Evolutionary conservation across 1,140 invertebrate genomes (phyloP).

Genomic region (Medauroidea extradentata): DNA sequence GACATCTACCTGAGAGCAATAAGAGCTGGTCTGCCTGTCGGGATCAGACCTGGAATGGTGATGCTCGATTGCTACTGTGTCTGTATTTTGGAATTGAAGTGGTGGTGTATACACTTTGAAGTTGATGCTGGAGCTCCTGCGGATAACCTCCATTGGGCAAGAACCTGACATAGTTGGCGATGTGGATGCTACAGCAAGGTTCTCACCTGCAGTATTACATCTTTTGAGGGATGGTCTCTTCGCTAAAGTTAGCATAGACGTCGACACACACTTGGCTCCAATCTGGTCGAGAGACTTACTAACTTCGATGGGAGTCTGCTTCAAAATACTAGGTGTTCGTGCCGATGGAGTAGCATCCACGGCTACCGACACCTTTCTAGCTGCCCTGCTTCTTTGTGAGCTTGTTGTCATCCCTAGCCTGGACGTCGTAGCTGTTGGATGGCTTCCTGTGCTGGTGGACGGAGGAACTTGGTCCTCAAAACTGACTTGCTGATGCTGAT

Average conservation of each 20-base stretch:
- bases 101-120: constrained; percentile 2
- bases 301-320: constrained; percentile 69
- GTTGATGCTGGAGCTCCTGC: constrained; percentile 11
- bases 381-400: constrained; percentile 41
- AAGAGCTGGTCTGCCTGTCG: constrained; percentile 50
- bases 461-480: neutral
- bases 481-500: neutral
- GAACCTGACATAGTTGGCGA: neutral
- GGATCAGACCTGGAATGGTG: constrained; percentile 71
- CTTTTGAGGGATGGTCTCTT: constrained; percentile 20
- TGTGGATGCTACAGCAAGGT: neutral
- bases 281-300: constrained; percentile 52
- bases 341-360: constrained; percentile 69
- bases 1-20: constrained; percentile 39
- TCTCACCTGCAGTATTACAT: neutral
- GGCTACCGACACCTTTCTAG: constrained; percentile 65
- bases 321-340: constrained; percentile 62
- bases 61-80: constrained; percentile 50
- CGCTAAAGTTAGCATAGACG: constrained; percentile 38
- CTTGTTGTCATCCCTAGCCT: constrained; percentile 21
- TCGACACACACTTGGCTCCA: constrained; percentile 23
- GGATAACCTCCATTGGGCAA: neutral
- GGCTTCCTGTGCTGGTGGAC: neutral
- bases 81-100: constrained; percentile 42
- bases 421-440: constrained; percentile 21